These are phyloP conservation scores for Pseudobourletiella spinata DNA, from an alignment of 1,140 invertebrate species.

Conservation along the genomic window DNA sequence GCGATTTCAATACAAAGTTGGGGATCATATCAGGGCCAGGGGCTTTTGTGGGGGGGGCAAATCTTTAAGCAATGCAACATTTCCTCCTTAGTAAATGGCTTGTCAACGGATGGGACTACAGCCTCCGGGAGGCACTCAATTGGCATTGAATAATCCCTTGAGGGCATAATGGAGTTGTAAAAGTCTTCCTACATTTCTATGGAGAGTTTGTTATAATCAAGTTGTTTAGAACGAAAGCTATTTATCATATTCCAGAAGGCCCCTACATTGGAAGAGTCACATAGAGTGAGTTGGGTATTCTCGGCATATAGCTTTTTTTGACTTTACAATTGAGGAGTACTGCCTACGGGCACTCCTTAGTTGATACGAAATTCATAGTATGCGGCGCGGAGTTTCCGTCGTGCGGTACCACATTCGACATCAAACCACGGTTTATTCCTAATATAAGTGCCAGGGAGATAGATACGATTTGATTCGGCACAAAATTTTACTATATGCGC, in stretches of 20 bases:
- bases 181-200: too few species aligned
- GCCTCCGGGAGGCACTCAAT: not conserved
- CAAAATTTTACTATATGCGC: too few species aligned
- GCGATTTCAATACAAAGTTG: constrained; percentile 38
- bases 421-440: not conserved
- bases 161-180: too few species aligned
- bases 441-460: too few species aligned
- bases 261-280: not conserved
- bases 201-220: too few species aligned
- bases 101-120: not conserved
- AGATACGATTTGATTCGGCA: too few species aligned
- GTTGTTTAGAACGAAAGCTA: not conserved
- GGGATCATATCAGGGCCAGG: constrained; percentile 38
- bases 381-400: not conserved
- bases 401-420: not conserved
- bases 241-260: not conserved
- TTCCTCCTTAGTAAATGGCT: not conserved
- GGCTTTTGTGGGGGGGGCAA: constrained; percentile 28
- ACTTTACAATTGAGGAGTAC: not conserved
- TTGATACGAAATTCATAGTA: not conserved
- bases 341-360: not conserved
- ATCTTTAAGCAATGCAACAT: not conserved
- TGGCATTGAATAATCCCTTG: not conserved
- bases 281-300: not conserved
- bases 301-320: not conserved